Evolutionary conservation across 2,888 invertebrate species (phyloP).

Genomic region (Mesoligia furuncula): DNA sequence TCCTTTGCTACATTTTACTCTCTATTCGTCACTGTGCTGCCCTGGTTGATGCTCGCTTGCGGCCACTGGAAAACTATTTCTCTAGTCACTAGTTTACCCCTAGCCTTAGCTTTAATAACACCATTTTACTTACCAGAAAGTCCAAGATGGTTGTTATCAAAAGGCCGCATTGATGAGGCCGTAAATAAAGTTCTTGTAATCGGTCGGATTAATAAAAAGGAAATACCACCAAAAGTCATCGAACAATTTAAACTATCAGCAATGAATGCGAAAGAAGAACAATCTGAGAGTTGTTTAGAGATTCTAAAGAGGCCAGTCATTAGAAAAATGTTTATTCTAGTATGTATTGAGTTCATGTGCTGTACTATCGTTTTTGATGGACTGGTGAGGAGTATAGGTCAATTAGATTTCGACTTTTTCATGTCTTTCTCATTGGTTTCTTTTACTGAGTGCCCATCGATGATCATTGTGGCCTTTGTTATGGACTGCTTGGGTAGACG

Average conservation of each 20-base stretch:
- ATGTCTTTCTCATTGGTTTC: slow-evolving; percentile 79
- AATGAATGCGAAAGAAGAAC: slow-evolving; percentile 63
- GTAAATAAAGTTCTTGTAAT: slow-evolving; percentile 75
- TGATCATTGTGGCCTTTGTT: slow-evolving; percentile 75
- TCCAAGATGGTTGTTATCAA: slow-evolving; percentile 79
- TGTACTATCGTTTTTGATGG: slow-evolving; percentile 77
- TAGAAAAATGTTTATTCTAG: slow-evolving; percentile 73
- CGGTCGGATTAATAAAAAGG: slow-evolving; percentile 76
- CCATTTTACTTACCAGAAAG: slow-evolving; percentile 79
- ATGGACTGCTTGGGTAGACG: slow-evolving; percentile 79
- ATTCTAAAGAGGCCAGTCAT: slow-evolving; percentile 75
- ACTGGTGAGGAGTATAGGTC: slow-evolving; percentile 76
- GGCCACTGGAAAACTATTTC: slow-evolving; percentile 79
- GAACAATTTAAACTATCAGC: slow-evolving; percentile 73
- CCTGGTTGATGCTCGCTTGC: slow-evolving; percentile 77
- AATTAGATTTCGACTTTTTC: slow-evolving; percentile 78
- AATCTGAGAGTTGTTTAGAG: slow-evolving; percentile 71
- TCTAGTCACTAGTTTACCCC: slow-evolving; percentile 78
- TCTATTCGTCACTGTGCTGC: slow-evolving; percentile 70
- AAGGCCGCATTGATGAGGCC: slow-evolving; percentile 78
- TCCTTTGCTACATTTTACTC: slow-evolving; percentile 79
- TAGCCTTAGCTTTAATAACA: slow-evolving; percentile 73
- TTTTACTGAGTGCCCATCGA: slow-evolving; percentile 78
- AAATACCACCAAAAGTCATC: slow-evolving; percentile 74
- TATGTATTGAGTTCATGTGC: slow-evolving; percentile 77